A percentile compares a stretch with the other conserved stretches of the same genome.
These are phyloP conservation scores for Plusia festucae DNA, from an alignment of 2,888 invertebrate species.

Conservation along the genomic window DNA sequence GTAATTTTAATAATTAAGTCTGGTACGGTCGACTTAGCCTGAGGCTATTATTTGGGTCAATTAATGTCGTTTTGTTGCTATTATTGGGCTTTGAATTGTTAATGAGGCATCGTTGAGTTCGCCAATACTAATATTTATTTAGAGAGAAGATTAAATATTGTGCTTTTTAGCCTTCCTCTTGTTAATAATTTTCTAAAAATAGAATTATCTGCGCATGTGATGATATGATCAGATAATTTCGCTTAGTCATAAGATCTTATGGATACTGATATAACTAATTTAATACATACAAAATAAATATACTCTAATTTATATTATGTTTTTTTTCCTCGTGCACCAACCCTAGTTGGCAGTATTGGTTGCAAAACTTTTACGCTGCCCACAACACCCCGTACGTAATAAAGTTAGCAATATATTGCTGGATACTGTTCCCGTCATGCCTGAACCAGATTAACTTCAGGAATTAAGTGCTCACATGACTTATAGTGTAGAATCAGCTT, in stretches of 20 bases:
- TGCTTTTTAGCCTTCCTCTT: no score
- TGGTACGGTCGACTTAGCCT: slow-evolving; percentile 30
- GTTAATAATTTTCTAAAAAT: no score
- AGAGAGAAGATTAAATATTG: neutral
- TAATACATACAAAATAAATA: no score
- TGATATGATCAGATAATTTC: no score
- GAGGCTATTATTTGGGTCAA: slow-evolving; percentile 15
- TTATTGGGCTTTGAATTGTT: slow-evolving; percentile 15
- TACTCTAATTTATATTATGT: neutral
- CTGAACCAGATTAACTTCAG: slow-evolving; percentile 21
- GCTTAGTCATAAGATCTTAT: no score
- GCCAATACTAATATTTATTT: neutral
- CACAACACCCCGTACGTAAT: slow-evolving; percentile 34
- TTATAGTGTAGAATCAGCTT: slow-evolving; percentile 22
- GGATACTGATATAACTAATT: no score
- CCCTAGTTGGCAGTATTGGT: slow-evolving; percentile 20
- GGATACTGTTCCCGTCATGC: slow-evolving; percentile 31
- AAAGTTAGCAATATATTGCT: slow-evolving; percentile 29
- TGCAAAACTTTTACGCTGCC: slow-evolving; percentile 15
- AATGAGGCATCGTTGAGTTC: neutral
- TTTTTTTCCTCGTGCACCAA: neutral
- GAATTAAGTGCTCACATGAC: slow-evolving; percentile 40
- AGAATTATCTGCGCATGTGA: no score
- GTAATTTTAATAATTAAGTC: slow-evolving; percentile 34
- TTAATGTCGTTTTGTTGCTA: slow-evolving; percentile 21